Percentiles rank a stretch among this genome's conserved stretches.
phyloP scores from a whole-genome alignment of 2,113 vertebrate species.

The Tragelaphus buxtoni region DNA sequence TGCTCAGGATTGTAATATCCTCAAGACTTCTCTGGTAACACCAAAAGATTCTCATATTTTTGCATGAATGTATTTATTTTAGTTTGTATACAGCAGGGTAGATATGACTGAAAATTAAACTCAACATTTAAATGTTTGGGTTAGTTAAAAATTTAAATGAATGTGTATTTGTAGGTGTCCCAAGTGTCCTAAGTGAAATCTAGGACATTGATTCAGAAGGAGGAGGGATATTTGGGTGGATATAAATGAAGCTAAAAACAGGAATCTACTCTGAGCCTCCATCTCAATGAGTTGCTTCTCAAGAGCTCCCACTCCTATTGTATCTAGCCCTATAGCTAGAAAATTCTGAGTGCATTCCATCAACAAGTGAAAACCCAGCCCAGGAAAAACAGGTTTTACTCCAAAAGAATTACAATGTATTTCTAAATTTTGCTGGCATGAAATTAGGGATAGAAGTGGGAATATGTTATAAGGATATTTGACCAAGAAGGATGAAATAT shows the following conservation, averaged over 20 bases:
- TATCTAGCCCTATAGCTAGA: background rate
- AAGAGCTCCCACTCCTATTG: background rate
- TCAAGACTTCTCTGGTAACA: background rate
- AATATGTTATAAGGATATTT: background rate
- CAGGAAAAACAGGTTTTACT: background rate
- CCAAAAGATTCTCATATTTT: background rate
- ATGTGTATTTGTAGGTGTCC: background rate
- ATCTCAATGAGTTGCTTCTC: background rate
- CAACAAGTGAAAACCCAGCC: background rate
- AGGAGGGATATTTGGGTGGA: background rate
- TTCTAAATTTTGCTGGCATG: background rate
- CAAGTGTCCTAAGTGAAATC: background rate
- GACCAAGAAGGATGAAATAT: background rate
- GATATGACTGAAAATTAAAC: background rate
- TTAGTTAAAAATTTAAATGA: background rate
- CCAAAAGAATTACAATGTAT: background rate
- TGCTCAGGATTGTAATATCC: background rate
- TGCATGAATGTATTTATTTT: background rate
- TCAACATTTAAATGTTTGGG: background rate
- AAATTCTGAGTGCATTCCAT: background rate
- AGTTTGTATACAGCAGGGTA: background rate
- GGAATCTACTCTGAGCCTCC: background rate
- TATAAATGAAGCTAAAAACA: background rate
- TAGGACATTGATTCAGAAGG: background rate
- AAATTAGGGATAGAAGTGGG: background rate